Percentiles rank a stretch among this genome's conserved stretches.
These are phyloP conservation scores for Caenorhabditis inopinata DNA, from an alignment of 1,140 invertebrate genomes.

Conservation along the genomic window DNA sequence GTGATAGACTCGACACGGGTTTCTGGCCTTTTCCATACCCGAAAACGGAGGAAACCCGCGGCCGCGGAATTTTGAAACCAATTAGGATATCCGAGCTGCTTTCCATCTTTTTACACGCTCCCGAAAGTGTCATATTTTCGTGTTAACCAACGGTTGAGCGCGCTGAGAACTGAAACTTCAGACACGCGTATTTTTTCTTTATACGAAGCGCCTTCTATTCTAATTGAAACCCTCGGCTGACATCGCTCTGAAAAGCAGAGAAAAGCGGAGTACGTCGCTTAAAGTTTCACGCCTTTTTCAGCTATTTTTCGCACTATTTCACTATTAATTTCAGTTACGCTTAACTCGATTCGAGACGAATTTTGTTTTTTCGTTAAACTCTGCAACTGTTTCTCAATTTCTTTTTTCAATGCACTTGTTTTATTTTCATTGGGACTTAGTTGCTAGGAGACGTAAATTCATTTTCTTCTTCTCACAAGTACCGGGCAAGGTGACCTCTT, in stretches of 20 bases:
- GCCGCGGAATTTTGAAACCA: conserved; percentile 22
- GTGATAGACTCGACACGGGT: background rate
- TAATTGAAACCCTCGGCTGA: conserved; percentile 9
- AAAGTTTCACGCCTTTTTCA: no score
- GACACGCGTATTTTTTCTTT: background rate
- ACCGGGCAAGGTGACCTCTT: no score
- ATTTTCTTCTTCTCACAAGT: no score
- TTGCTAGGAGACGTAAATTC: no score
- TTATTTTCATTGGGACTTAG: no score
- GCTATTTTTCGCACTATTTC: no score
- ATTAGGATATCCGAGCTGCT: conserved; percentile 22
- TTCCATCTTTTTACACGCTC: background rate
- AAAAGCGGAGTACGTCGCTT: background rate
- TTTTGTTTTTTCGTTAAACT: no score
- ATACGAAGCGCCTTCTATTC: conserved; percentile 3
- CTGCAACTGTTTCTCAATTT: no score
- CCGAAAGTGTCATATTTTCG: conserved; percentile 34
- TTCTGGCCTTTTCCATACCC: background rate
- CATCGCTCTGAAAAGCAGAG: background rate
- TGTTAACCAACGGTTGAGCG: conserved; percentile 25
- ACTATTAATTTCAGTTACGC: no score
- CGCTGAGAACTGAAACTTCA: conserved; percentile 9
- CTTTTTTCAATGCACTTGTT: no score
- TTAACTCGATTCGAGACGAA: no score
- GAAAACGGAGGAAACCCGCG: background rate